Evolutionary conservation across 1,140 invertebrate species (phyloP).

Genomic region (Geopemphigus sp.): DNA sequence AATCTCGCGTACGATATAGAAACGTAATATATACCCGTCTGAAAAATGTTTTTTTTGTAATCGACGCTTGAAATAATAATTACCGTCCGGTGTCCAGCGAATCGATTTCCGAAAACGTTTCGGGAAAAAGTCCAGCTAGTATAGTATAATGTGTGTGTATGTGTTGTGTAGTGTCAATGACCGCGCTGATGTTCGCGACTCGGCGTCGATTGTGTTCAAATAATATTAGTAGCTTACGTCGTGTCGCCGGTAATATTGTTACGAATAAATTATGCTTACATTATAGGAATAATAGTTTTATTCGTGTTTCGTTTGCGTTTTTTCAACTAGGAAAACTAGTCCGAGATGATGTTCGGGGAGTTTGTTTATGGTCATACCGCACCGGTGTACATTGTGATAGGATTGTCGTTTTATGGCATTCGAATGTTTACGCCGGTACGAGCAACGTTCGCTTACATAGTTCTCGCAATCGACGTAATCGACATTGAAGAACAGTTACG

Average conservation of each 20-base stretch:
- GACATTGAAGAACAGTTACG: slow-evolving; percentile 14
- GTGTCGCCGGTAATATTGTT: not conserved
- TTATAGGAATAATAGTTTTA: not conserved
- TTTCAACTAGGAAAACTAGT: slow-evolving; percentile 30
- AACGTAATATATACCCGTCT: too few species aligned
- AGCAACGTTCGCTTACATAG: not conserved
- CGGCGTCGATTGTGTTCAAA: not conserved
- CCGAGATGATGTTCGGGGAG: not conserved
- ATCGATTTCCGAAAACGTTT: not conserved
- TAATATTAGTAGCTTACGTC: slow-evolving; percentile 1
- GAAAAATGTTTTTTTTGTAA: too few species aligned
- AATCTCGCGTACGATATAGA: too few species aligned
- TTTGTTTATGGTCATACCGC: not conserved
- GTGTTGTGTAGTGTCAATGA: too few species aligned
- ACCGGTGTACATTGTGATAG: not conserved
- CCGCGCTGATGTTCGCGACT: too few species aligned
- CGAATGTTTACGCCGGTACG: not conserved
- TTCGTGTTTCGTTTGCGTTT: not conserved
- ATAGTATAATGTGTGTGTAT: too few species aligned
- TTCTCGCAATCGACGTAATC: not conserved
- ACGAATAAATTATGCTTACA: slow-evolving; percentile 12
- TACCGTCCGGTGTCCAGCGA: too few species aligned
- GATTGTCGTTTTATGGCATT: slow-evolving; percentile 35
- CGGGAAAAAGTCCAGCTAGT: not conserved
- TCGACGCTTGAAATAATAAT: too few species aligned